These are phyloP conservation scores for Lepilemur ruficaudatus DNA, from an alignment of 2,797 vertebrate genomes.

Conservation along the genomic window DNA sequence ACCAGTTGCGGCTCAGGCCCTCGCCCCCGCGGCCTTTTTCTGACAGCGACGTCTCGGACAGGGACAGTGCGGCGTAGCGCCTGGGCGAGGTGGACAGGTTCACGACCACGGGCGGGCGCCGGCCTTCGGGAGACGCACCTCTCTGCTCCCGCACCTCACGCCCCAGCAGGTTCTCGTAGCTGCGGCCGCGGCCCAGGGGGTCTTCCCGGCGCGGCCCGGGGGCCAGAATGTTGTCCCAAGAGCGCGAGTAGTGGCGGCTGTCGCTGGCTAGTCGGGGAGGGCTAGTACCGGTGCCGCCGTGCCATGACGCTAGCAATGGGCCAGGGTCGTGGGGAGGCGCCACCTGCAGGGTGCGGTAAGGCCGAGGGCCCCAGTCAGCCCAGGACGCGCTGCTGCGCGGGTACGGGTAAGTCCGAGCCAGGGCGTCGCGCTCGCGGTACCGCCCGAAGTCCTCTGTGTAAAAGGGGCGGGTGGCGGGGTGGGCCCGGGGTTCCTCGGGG, in stretches of 20 bases:
- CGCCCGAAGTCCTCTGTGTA: slow-evolving; percentile 89
- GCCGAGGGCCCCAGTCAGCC: slow-evolving; percentile 62
- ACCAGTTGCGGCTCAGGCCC: slow-evolving; percentile 91
- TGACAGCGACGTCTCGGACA: slow-evolving; percentile 94
- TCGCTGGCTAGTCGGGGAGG: slow-evolving; percentile 89
- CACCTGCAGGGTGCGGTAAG: slow-evolving; percentile 68
- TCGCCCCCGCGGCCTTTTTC: slow-evolving; percentile 88
- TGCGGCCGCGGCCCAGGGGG: slow-evolving; percentile 91
- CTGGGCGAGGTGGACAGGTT: slow-evolving; percentile 97
- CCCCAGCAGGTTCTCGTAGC: slow-evolving; percentile 94
- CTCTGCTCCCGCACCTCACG: slow-evolving; percentile 84
- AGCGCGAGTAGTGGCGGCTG: slow-evolving; percentile 93
- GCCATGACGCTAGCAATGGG: slow-evolving; percentile 89
- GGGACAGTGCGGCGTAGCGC: slow-evolving; percentile 95
- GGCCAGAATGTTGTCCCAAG: slow-evolving; percentile 96
- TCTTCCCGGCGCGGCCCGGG: slow-evolving; percentile 88
- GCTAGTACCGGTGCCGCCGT: slow-evolving; percentile 86
- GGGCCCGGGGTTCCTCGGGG: slow-evolving; percentile 84
- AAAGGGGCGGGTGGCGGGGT: slow-evolving; percentile 86
- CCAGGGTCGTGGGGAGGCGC: slow-evolving; percentile 71
- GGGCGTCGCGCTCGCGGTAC: slow-evolving; percentile 82
- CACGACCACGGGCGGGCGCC: slow-evolving; percentile 93
- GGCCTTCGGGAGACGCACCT: slow-evolving; percentile 86
- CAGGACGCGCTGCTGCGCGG: slow-evolving; percentile 83
- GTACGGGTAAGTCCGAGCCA: slow-evolving; percentile 84